phyloP scores from a whole-genome alignment of 2,888 invertebrate species.

The Malacosoma neustria region DNA sequence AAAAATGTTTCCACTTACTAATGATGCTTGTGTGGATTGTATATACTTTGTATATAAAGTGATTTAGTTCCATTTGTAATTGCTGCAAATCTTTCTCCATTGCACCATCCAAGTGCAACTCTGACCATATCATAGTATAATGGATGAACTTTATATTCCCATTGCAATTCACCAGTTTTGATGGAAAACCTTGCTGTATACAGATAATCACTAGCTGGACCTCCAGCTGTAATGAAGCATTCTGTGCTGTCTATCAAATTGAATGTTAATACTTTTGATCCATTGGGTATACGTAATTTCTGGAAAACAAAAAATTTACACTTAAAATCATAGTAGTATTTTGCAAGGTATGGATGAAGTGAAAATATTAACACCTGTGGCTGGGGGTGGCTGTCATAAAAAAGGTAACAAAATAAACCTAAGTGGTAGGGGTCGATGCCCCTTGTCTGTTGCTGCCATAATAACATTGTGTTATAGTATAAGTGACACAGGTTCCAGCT shows the following conservation, averaged over 20 bases:
- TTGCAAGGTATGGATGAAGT: too few relatives aligned
- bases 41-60: conserved; percentile 49
- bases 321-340: too few relatives aligned
- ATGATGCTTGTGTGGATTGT: conserved; percentile 35
- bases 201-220: conserved; percentile 14
- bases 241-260: conserved; percentile 46
- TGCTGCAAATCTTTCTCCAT: conserved; percentile 52
- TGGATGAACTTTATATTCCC: conserved; percentile 23
- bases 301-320: conserved; percentile 23
- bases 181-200: conserved; percentile 34
- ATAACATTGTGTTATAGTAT: neutral
- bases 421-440: neutral
- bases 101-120: conserved; percentile 51
- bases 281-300: conserved; percentile 37
- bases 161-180: conserved; percentile 37
- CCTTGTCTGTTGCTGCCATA: neutral
- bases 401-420: neutral
- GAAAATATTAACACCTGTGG: neutral
- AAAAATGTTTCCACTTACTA: conserved; percentile 26
- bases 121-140: conserved; percentile 30
- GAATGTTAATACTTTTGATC: conserved; percentile 41
- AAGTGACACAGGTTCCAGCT: neutral
- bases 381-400: neutral
- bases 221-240: conserved; percentile 39
- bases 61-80: conserved; percentile 48